A percentile compares a stretch with the other conserved stretches of the same genome.
phyloP scores from a whole-genome alignment of 1,140 invertebrate genomes.

The Drosophila orena region DNA sequence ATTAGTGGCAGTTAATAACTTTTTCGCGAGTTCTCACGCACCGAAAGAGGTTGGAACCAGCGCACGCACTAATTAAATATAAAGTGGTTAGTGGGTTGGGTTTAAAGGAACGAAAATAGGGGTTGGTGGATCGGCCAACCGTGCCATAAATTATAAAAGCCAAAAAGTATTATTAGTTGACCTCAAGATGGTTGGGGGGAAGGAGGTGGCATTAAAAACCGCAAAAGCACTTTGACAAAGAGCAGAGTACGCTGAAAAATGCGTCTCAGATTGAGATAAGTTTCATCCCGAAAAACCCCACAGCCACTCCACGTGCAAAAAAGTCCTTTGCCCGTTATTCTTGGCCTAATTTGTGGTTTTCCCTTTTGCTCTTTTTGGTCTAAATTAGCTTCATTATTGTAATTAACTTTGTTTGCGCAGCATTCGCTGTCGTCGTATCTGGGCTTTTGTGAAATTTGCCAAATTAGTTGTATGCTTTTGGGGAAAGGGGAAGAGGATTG shows the following conservation, averaged over 20 bases:
- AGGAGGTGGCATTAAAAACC: slow-evolving; percentile 16
- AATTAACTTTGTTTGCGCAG: slow-evolving; percentile 63
- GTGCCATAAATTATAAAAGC: slow-evolving; percentile 64
- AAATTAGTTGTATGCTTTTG: slow-evolving; percentile 50
- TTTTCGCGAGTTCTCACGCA: slow-evolving; percentile 68
- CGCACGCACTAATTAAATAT: slow-evolving; percentile 73
- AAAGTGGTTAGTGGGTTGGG: slow-evolving; percentile 30
- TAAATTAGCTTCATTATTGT: slow-evolving; percentile 76
- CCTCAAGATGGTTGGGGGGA: slow-evolving; percentile 10
- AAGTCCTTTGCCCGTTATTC: slow-evolving; percentile 52
- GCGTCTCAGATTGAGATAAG: slow-evolving; percentile 68
- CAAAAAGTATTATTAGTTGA: slow-evolving; percentile 60
- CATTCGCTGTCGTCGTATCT: background rate
- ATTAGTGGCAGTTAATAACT: slow-evolving; percentile 77
- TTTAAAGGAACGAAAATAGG: background rate
- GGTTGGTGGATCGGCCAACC: slow-evolving; percentile 15
- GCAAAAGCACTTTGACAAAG: slow-evolving; percentile 60
- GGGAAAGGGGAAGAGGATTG: background rate
- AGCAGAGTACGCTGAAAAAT: slow-evolving; percentile 64
- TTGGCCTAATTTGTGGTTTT: slow-evolving; percentile 69
- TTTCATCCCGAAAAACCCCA: slow-evolving; percentile 12
- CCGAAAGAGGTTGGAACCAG: slow-evolving; percentile 30
- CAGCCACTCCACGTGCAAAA: slow-evolving; percentile 31
- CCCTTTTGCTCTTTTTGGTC: slow-evolving; percentile 56
- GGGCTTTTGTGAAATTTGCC: slow-evolving; percentile 63